These are phyloP conservation scores for Rotaria magnacalcarata DNA, from an alignment of 2,888 invertebrate genomes.

Conservation along the genomic window DNA sequence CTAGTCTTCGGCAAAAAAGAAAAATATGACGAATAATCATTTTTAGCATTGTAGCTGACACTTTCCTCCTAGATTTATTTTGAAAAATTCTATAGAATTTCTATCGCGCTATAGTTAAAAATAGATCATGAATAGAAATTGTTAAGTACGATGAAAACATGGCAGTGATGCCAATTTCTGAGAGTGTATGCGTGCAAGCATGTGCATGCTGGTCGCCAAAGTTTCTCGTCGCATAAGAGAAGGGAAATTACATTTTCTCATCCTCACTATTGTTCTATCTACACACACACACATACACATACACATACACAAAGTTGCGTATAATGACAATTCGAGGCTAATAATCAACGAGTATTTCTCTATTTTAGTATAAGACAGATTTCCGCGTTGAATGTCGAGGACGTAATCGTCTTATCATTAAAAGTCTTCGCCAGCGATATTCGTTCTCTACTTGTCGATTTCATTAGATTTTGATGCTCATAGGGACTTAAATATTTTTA, in stretches of 20 bases:
- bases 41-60: background rate
- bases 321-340: background rate
- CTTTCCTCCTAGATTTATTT: background rate
- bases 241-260: background rate
- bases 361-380: background rate
- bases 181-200: background rate
- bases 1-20: background rate
- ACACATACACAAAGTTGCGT: background rate
- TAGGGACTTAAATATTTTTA: background rate
- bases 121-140: background rate
- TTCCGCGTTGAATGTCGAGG: background rate
- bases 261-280: background rate
- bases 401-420: background rate
- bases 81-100: background rate
- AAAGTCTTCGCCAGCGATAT: background rate
- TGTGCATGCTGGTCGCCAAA: background rate
- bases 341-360: background rate
- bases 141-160: background rate
- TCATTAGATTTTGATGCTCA: conserved; percentile 5
- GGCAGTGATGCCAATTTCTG: background rate
- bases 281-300: background rate
- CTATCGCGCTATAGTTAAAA: background rate
- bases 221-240: background rate
- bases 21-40: background rate
- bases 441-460: background rate